Evolutionary conservation across 2,113 vertebrate genomes (phyloP).

Genomic region (Nerophis ophidion): DNA sequence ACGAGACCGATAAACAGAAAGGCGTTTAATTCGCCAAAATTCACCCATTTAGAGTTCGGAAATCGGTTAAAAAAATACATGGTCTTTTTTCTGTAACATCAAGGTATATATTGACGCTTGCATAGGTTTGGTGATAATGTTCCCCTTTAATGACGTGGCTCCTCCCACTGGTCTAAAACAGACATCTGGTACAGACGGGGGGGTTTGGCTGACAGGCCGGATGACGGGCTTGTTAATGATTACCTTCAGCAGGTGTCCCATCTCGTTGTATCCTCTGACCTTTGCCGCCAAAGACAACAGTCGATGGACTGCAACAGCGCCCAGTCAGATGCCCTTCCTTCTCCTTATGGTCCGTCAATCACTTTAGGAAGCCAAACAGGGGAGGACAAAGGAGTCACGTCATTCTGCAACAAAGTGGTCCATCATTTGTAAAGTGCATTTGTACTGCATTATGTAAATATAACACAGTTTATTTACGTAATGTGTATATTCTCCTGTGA

Average conservation of each 20-base stretch:
- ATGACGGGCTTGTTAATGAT: slow-evolving; percentile 66
- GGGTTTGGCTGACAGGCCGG: slow-evolving; percentile 47
- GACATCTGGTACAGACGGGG: slow-evolving; percentile 53
- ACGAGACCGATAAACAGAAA: no score
- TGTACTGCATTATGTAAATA: no score
- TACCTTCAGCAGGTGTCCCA: slow-evolving; percentile 65
- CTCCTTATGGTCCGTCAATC: slow-evolving; percentile 29
- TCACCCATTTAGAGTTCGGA: no score
- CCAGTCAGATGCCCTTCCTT: slow-evolving; percentile 60
- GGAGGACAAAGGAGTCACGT: slow-evolving; percentile 3
- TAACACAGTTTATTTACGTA: no score
- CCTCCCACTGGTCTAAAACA: neutral
- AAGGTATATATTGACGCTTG: no score
- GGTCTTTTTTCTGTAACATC: no score
- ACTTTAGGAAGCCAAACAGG: slow-evolving; percentile 32
- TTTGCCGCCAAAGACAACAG: slow-evolving; percentile 66
- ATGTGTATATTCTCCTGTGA: no score
- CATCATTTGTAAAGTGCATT: no score
- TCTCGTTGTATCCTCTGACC: slow-evolving; percentile 63
- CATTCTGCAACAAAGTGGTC: slow-evolving; percentile 2
- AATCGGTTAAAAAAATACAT: no score
- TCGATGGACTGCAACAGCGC: slow-evolving; percentile 65
- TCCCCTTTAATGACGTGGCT: neutral
- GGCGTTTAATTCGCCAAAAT: no score
- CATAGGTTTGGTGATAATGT: no score